Evolutionary conservation across 2,888 invertebrate genomes (phyloP), one percentile per base, ranked within the genome.

Genomic region (Euplexia lucipara): DNA sequence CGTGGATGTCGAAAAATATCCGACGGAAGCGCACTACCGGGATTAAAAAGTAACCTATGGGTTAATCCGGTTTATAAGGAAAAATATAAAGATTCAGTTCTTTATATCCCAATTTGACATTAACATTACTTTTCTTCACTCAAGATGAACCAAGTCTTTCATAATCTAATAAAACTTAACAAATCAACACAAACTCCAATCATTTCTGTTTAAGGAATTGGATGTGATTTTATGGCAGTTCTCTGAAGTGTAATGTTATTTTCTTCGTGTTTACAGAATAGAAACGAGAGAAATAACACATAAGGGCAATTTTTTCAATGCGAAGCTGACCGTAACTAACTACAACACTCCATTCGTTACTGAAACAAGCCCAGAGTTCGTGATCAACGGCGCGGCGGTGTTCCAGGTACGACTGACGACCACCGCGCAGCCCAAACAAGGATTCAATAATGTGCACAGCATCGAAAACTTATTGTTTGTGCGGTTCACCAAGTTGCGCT

Each of bases 401-500:
- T 86, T 90, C 78, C 86, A 86, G 60, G 73, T 84, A 30, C 81
- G 78, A 32, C 78, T 86, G 3, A 84, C 87, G n/a, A n/a, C n/a
- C 8, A 82, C 85, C 16, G 83, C 84, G 14, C 82, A 82, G 48
- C 79, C 81, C 8, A 81, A 84, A 66, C 85, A 85, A 54, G 84
- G 83, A 3, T 83, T 83, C 58, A 83, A 76, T 1, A 86, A 81
- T 30, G 66, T 81, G 0, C 87, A 85, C 73, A 85, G 86, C 62
- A 88, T n/a, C n/a, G n/a, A n/a, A n/a, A n/a, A 87, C 52, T 57
- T 88, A 0, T 68, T 89, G 37, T 87, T 88, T 57, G 68, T 88
- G 3, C 81, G 69, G 41, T 90, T 89, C 70, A 62, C 60, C 14
- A 88, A 87, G 70, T 53, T 72, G 3, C 79, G 81, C 1, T 70